Conservation (phyloP, 2,888 invertebrate genomes). For the Sarcophaga caerulescens region DNA sequence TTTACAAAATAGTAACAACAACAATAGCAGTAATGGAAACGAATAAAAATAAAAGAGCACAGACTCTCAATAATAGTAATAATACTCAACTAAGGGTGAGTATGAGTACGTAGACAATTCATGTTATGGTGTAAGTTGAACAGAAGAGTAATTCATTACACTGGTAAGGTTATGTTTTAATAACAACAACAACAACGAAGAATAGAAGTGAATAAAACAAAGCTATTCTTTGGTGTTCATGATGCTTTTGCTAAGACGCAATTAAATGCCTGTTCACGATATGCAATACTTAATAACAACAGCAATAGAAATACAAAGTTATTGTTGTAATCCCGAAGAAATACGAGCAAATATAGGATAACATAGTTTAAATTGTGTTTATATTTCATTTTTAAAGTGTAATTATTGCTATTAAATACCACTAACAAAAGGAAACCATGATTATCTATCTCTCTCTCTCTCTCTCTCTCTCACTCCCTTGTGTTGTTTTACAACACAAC, state of each 20-base stretch:
- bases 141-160: conserved; percentile 13
- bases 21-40: neutral
- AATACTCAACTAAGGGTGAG: neutral
- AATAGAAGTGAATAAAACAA: neutral
- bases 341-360: too few species aligned
- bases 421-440: too few species aligned
- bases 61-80: conserved; percentile 14
- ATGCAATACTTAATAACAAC: conserved; percentile 40
- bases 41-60: neutral
- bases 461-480: too few species aligned
- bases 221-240: too few species aligned
- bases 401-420: too few species aligned
- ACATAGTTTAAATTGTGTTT: too few species aligned
- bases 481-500: too few species aligned
- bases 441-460: too few species aligned
- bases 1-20: neutral
- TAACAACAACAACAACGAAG: neutral
- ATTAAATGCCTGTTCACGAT: conserved; percentile 47
- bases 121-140: conserved; percentile 1
- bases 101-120: neutral
- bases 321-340: too few species aligned
- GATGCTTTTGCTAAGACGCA: conserved; percentile 20
- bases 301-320: neutral
- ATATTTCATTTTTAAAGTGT: too few species aligned
- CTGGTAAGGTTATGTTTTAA: conserved; percentile 1